phyloP scores from a whole-genome alignment of 2,888 invertebrate genomes.

The Drosophila neotestacea region DNA sequence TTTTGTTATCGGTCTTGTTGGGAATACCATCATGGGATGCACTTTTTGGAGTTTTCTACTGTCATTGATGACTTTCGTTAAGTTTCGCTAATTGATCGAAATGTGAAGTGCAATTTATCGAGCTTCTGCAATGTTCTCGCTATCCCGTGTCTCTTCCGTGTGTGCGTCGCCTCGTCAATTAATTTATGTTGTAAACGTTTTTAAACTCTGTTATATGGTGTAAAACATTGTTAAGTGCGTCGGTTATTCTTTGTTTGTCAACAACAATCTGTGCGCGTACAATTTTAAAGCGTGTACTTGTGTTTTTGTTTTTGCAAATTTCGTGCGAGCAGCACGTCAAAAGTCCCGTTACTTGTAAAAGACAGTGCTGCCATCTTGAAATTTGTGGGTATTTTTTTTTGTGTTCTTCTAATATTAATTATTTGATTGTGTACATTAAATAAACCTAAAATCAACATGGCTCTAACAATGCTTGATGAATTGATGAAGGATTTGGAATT shows the following conservation, averaged over 20 bases:
- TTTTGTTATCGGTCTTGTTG: neutral
- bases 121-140: neutral
- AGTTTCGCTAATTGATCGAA: slow-evolving; percentile 9
- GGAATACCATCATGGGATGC: too few species aligned
- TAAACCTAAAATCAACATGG: neutral
- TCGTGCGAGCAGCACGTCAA: neutral
- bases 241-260: slow-evolving; percentile 6
- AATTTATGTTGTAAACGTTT: slow-evolving; percentile 29
- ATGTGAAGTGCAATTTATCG: slow-evolving; percentile 4
- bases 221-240: slow-evolving; percentile 23
- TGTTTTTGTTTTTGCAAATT: slow-evolving; percentile 9
- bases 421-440: neutral
- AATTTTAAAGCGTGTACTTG: slow-evolving; percentile 6
- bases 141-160: slow-evolving; percentile 20
- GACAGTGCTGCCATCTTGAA: slow-evolving; percentile 8
- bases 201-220: slow-evolving; percentile 10
- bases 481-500: slow-evolving; percentile 6
- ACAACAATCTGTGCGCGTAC: slow-evolving; percentile 7
- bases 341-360: slow-evolving; percentile 42
- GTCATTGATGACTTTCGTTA: slow-evolving; percentile 3
- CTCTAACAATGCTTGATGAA: neutral
- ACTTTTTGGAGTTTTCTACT: neutral
- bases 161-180: slow-evolving; percentile 35
- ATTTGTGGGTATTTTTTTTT: neutral
- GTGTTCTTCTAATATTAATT: neutral